Conservation (phyloP, 2,888 invertebrate species). For the Myathropa florea region DNA sequence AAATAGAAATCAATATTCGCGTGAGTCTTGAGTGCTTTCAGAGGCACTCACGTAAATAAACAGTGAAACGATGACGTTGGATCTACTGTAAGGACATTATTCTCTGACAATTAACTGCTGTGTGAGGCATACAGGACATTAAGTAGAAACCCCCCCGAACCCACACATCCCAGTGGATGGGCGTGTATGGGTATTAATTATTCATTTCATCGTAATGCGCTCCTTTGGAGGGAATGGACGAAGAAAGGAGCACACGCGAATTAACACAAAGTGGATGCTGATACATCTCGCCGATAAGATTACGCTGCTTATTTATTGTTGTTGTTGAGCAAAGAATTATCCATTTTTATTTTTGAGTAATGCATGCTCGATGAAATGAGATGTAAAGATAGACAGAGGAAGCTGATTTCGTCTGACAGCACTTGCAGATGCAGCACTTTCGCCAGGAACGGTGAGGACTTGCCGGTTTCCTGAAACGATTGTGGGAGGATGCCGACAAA, state of each 20-base stretch:
- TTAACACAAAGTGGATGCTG: neutral
- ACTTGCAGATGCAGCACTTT: neutral
- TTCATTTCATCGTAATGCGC: neutral
- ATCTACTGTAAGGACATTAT: neutral
- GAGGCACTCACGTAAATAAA: neutral
- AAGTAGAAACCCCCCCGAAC: neutral
- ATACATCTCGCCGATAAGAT: neutral
- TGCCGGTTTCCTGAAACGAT: too few relatives aligned
- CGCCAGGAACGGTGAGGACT: too few relatives aligned
- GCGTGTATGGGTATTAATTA: neutral
- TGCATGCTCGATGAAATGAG: neutral
- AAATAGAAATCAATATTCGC: constrained; percentile 2
- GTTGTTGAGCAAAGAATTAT: neutral
- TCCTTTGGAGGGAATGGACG: neutral
- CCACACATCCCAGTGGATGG: neutral
- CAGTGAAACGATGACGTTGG: neutral
- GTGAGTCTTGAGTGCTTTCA: neutral
- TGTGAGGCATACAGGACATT: neutral
- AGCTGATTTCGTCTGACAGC: neutral
- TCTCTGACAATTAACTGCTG: neutral
- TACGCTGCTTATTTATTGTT: neutral
- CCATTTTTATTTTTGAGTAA: neutral
- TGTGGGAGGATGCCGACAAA: too few relatives aligned
- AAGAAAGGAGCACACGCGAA: neutral
- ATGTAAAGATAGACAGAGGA: neutral